Evolutionary conservation across 2,113 vertebrate genomes (phyloP), one percentile per base, ranked within the genome.

Genomic region (Serinus canaria): DNA sequence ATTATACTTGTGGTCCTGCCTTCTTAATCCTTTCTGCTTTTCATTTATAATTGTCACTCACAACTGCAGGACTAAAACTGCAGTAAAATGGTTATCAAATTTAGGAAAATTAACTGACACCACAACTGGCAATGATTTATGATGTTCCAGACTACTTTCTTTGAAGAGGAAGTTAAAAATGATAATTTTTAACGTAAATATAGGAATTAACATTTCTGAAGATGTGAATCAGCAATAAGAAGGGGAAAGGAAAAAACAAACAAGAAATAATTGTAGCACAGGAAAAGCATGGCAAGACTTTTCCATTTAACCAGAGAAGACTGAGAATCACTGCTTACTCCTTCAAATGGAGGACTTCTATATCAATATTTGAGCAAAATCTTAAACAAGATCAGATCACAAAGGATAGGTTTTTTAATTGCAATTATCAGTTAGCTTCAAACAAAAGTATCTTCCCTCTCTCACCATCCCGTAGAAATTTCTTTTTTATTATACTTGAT

Each of bases 11-110:
- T 0, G 35, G 89, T 80, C 87, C 39, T 84, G 63, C 72, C 60
- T 58, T 55, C 90, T 91, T 92, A 94, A 92, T 87, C 33, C 18
- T 82, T 83, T 87, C 87, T 95, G 82, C 81, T 96, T 95, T 47
- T 92, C 79, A 92, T 97, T 96, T 96, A 46, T 82, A 50, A 50
- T 72, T 82, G 73, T 95, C 86, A 86, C 58, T 84, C 91, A 80
- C 53, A 73, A 70, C 52, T 47, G 39, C 37, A 94, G 52, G 49
- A 47, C 41, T 39, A 81, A 74, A 80, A 86, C 21, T 83, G 53
- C 56, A 91, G 63, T 67, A 75, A 77, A 83, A 88, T 10, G 16
- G 62, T 56, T 74, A 89, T 33, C 31, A 52, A 50, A 68, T 49
- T 83, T 59, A 89, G 50, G 66, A 78, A 69, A 92, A 85, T 12